Conservation (phyloP, 2,113 vertebrate species). For the Poicephalus meyeri region DNA sequence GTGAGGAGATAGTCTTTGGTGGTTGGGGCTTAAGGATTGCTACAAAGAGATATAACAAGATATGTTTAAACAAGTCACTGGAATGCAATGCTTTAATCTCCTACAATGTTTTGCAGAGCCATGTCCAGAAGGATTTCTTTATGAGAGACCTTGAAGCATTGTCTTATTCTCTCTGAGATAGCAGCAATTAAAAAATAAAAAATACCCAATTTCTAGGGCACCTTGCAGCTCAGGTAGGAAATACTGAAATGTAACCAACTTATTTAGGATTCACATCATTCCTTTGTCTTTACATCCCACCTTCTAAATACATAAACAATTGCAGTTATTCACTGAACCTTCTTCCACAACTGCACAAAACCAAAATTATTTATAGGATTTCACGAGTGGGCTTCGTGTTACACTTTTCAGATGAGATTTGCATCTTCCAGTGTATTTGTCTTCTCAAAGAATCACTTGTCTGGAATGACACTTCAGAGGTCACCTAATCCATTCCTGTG, state of each 20-base stretch:
- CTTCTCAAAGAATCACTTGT: slow-evolving; percentile 39
- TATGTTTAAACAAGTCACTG: slow-evolving; percentile 59
- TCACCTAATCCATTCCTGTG: neutral
- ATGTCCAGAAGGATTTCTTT: slow-evolving; percentile 51
- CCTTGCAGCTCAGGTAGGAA: neutral
- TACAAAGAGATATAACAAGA: slow-evolving; percentile 40
- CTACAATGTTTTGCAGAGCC: slow-evolving; percentile 2
- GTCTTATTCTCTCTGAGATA: neutral
- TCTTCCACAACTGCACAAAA: neutral
- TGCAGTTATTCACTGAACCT: neutral
- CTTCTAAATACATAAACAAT: neutral
- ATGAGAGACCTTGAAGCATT: neutral
- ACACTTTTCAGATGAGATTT: slow-evolving; percentile 44
- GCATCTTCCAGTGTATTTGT: slow-evolving; percentile 17
- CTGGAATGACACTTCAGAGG: slow-evolving; percentile 40
- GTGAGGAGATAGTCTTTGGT: neutral
- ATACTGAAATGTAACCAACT: neutral
- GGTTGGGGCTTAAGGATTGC: slow-evolving; percentile 49
- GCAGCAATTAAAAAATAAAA: neutral
- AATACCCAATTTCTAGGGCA: neutral
- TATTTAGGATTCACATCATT: neutral
- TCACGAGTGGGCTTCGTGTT: neutral
- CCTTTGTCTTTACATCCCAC: neutral
- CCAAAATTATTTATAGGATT: neutral
- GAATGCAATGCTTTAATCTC: slow-evolving; percentile 57